These are phyloP conservation scores for Aphaenogaster floridana DNA, from an alignment of 1,140 invertebrate species.

Conservation along the genomic window DNA sequence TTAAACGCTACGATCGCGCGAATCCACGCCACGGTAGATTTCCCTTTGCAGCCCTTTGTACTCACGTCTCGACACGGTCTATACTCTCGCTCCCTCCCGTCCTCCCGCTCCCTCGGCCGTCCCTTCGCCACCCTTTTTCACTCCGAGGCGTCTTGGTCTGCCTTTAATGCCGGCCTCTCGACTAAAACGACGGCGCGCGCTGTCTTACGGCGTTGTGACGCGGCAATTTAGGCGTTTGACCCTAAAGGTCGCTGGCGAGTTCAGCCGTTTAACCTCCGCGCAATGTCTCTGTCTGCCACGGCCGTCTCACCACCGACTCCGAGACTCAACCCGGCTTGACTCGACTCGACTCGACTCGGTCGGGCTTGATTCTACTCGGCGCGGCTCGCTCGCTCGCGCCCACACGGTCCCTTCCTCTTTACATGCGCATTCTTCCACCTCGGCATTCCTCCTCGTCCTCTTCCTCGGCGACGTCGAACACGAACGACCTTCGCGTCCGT, in stretches of 20 bases:
- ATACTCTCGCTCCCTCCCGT: neutral
- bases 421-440: slow-evolving; percentile 62
- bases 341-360: slow-evolving; percentile 14
- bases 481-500: slow-evolving; percentile 59
- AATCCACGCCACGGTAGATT: slow-evolving; percentile 58
- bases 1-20: slow-evolving; percentile 61
- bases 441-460: slow-evolving; percentile 72
- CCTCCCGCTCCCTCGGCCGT: slow-evolving; percentile 1
- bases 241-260: slow-evolving; percentile 79
- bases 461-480: slow-evolving; percentile 50
- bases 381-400: slow-evolving; percentile 68
- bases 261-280: slow-evolving; percentile 84
- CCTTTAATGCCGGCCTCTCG: slow-evolving; percentile 77
- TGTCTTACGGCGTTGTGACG: slow-evolving; percentile 82
- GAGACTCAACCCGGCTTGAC: slow-evolving; percentile 9
- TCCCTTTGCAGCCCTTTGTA: slow-evolving; percentile 60
- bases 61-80: slow-evolving; percentile 55
- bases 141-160: slow-evolving; percentile 43
- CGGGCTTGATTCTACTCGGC: slow-evolving; percentile 33
- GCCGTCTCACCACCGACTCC: slow-evolving; percentile 50
- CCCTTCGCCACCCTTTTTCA: slow-evolving; percentile 30
- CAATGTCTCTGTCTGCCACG: slow-evolving; percentile 82
- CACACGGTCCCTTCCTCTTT: slow-evolving; percentile 67
- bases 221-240: slow-evolving; percentile 86
- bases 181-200: slow-evolving; percentile 76